Evolutionary conservation across 2,113 vertebrate genomes (phyloP).

Genomic region (Ceyx cyanopectus): DNA sequence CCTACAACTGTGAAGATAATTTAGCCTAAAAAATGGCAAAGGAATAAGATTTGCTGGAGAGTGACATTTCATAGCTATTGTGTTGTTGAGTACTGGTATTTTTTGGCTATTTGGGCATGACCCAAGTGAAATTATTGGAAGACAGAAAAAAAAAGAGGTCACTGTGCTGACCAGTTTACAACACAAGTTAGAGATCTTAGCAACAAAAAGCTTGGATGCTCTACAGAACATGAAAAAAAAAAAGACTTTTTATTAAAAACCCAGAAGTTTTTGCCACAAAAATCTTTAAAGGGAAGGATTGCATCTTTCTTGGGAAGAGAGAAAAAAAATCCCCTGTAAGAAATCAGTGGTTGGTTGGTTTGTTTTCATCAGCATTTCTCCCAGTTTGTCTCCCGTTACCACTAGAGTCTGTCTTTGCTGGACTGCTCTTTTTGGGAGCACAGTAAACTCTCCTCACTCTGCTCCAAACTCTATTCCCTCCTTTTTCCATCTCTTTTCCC

Average conservation of each 20-base stretch:
- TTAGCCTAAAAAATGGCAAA: background rate
- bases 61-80: background rate
- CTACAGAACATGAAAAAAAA: background rate
- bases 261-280: background rate
- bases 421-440: background rate
- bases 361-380: constrained; percentile 1
- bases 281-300: background rate
- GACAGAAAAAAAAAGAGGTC: background rate
- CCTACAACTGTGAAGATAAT: background rate
- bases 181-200: background rate
- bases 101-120: background rate
- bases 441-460: background rate
- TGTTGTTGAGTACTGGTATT: background rate
- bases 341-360: background rate
- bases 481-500: background rate
- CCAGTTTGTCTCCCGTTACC: constrained; percentile 2
- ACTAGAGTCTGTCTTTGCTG: background rate
- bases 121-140: background rate
- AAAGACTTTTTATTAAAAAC: background rate
- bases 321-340: background rate
- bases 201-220: background rate
- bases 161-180: accelerated
- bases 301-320: background rate
- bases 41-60: background rate
- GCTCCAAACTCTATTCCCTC: background rate